These are phyloP conservation scores for Hyposmocoma kahamanoa DNA, from an alignment of 1,140 invertebrate species.

Conservation along the genomic window DNA sequence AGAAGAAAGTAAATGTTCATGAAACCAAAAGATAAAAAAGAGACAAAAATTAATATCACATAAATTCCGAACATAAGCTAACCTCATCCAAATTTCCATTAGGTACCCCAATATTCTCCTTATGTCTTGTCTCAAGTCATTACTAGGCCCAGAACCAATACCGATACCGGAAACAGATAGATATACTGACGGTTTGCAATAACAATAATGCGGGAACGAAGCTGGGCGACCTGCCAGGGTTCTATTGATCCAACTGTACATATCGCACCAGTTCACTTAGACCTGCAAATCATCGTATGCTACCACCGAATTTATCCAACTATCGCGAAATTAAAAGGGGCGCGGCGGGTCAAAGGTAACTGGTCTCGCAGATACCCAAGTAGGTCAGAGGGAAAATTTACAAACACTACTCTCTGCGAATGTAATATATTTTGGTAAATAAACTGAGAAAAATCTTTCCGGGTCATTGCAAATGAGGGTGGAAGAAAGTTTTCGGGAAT, in stretches of 20 bases:
- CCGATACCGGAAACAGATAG: constrained; percentile 42
- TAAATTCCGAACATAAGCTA: no score
- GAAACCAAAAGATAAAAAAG: no score
- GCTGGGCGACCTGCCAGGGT: constrained; percentile 66
- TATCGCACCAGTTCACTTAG: constrained; percentile 41
- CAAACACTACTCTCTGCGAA: constrained; percentile 59
- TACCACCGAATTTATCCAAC: constrained; percentile 22
- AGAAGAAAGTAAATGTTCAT: no score
- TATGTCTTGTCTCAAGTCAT: constrained; percentile 47
- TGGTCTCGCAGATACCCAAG: constrained; percentile 51
- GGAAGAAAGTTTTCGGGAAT: constrained; percentile 19
- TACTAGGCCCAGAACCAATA: constrained; percentile 59
- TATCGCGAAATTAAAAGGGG: constrained; percentile 24
- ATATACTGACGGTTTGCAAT: constrained; percentile 57
- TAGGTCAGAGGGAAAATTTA: constrained; percentile 71
- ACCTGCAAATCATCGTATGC: constrained; percentile 43
- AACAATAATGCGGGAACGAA: constrained; percentile 67
- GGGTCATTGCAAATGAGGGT: constrained; percentile 55
- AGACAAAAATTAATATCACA: no score
- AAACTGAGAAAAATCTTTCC: constrained; percentile 48
- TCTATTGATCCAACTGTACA: constrained; percentile 52
- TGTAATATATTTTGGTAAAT: constrained; percentile 61
- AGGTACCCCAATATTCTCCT: constrained; percentile 17
- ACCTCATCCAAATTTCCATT: constrained; percentile 3
- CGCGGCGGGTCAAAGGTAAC: constrained; percentile 30